Base-by-base conservation (phyloP, 2,888 invertebrate species). In the Psylliodes chrysocephalus region DNA sequence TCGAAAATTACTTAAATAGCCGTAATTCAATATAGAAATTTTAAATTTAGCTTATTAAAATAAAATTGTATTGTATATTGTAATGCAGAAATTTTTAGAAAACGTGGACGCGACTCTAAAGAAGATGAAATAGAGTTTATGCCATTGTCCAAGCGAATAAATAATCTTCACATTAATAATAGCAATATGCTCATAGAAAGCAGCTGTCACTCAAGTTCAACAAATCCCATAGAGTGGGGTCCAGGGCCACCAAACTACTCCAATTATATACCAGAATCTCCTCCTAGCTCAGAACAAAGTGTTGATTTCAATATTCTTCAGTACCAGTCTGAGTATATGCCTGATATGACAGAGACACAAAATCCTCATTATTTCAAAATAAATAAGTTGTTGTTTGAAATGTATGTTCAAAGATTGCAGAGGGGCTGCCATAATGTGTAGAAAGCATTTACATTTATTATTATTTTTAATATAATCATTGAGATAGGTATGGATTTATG, bases 71-170 rank as follows among this genome's bases (percentile, higher is more conserved):
- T n/a, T n/a, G n/a, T n/a, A n/a, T n/a, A n/a, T n/a, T n/a, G 10
- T 14, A 38, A 14, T 38, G 8, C 7, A 14, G 18, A 7, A 10
- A 42, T 42, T 42, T 42, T 42, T 80, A 94, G 94, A 78, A 94
- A 94, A 86, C 87, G 94, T 71, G 87, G 88, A 52, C 86, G 92
- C 64, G 89, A 89, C 78, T 74, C 81, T 19, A 83, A 84, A 38
- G 92, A 93, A 76, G 93, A 93, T 72, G 87, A 87, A 68, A 85
- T 87, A 33, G 94, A 94, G 77, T 94, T 94, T 75, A 91, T 92
- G 86, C 95, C 95, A 56, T 83, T 95, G 55, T 94, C 94, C 10
- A 95, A 95, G 82, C 87, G 95, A 77, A 95, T 95, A 74, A 95
- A 95, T 81, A 94, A 94, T 84, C 86, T 95, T 54, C 94, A 94